These are phyloP conservation scores for Akabosia matsudoensis DNA, from an alignment of 1,140 invertebrate species.

Conservation along the genomic window DNA sequence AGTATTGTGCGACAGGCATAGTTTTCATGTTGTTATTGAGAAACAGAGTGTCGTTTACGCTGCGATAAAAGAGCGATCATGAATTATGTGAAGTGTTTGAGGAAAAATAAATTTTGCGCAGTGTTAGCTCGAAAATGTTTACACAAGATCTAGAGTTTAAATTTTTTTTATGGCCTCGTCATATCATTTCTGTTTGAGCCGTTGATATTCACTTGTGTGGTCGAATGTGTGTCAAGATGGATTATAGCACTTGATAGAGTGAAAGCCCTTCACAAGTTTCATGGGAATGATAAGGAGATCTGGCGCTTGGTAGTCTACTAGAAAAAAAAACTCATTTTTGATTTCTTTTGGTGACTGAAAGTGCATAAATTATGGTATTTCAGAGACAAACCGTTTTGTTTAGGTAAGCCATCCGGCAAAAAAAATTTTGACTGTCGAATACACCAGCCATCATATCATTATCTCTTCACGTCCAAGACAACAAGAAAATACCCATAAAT, in stretches of 20 bases:
- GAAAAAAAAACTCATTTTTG: too few relatives aligned
- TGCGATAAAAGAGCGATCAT: neutral
- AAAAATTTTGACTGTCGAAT: neutral
- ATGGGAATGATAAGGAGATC: neutral
- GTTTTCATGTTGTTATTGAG: neutral
- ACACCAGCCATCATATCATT: neutral
- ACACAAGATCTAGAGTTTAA: neutral
- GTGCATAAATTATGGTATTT: too few relatives aligned
- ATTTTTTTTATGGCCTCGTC: neutral
- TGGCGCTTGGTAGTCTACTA: too few relatives aligned
- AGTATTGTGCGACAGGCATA: neutral
- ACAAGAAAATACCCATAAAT: too few relatives aligned
- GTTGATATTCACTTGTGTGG: too few relatives aligned
- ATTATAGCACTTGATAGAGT: neutral
- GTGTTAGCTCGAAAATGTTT: neutral
- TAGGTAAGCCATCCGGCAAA: neutral
- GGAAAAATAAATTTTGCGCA: neutral
- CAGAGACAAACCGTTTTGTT: too few relatives aligned
- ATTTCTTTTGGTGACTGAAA: too few relatives aligned
- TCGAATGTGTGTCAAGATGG: constrained; percentile 17
- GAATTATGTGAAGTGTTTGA: neutral
- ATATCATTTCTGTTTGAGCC: too few relatives aligned
- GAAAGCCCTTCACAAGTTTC: neutral
- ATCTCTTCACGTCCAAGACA: too few relatives aligned
- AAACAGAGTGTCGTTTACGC: neutral